A percentile compares a stretch with the other conserved stretches of the same genome.
Evolutionary conservation across 2,113 vertebrate genomes (phyloP).

Genomic region (Scomber japonicus): DNA sequence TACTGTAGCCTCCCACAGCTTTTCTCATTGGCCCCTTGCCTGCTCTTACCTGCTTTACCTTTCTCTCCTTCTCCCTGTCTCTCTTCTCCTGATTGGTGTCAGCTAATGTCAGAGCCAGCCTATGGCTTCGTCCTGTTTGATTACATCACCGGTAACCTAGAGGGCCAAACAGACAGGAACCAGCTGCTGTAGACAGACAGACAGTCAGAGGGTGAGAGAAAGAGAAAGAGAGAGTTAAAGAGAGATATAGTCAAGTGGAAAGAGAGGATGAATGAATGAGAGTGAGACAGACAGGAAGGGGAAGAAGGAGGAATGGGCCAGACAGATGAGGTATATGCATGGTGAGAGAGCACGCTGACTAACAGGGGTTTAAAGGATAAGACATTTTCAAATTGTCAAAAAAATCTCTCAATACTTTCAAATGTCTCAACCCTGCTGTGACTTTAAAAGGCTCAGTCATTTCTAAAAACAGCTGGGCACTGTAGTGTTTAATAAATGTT

Average conservation of each 20-base stretch:
- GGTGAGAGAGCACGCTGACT: conserved; percentile 57
- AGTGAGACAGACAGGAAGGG: conserved; percentile 11
- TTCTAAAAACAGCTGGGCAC: too few species aligned
- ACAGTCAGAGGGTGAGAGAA: conserved; percentile 42
- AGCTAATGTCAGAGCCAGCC: conserved; percentile 85
- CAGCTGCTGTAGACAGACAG: conserved; percentile 76
- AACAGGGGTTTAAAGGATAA: conserved; percentile 8
- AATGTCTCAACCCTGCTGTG: neutral
- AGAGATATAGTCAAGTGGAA: conserved; percentile 9
- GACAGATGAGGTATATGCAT: conserved; percentile 73
- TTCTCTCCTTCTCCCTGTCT: conserved; percentile 24
- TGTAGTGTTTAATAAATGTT: too few species aligned
- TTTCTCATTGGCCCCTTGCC: neutral
- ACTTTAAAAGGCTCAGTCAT: too few species aligned
- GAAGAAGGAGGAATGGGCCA: conserved; percentile 28
- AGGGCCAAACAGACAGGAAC: conserved; percentile 79
- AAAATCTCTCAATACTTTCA: neutral
- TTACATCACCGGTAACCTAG: conserved; percentile 87
- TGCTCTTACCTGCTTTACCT: conserved; percentile 40
- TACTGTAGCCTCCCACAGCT: conserved; percentile 10
- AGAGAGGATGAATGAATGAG: conserved; percentile 22
- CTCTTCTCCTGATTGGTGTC: conserved; percentile 56
- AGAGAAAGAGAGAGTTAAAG: conserved; percentile 29
- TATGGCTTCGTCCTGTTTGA: conserved; percentile 90
- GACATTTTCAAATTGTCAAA: too few species aligned